Percentiles rank a stretch among this genome's conserved stretches.
Conservation (phyloP, 2,797 vertebrate species). For the Oreonectes daqikongensis region DNA sequence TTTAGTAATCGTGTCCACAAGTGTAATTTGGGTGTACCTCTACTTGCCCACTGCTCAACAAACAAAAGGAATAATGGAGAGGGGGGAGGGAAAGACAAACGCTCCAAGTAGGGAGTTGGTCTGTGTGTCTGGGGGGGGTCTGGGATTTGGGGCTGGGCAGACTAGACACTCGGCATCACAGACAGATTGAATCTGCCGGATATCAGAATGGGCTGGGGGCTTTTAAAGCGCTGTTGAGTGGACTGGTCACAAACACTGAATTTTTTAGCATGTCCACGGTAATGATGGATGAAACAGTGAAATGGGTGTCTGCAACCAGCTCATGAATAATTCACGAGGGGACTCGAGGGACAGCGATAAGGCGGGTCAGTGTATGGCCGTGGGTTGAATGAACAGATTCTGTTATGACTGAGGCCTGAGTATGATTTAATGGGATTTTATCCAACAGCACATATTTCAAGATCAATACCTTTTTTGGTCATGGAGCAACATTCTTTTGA, state of each 20-base stretch:
- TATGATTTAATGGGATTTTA: neutral
- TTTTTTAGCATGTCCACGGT: constrained; percentile 53
- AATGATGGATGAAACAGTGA: constrained; percentile 53
- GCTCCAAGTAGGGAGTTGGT: neutral
- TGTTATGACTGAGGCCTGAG: neutral
- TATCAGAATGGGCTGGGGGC: neutral
- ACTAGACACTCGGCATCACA: constrained; percentile 37
- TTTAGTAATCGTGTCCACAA: constrained; percentile 7
- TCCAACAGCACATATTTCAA: neutral
- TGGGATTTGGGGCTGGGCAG: constrained; percentile 32
- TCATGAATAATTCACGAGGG: constrained; percentile 49
- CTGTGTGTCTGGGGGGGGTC: constrained; percentile 1
- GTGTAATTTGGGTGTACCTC: neutral
- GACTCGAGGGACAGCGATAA: constrained; percentile 15
- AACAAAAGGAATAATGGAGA: constrained; percentile 15
- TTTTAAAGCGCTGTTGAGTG: constrained; percentile 33
- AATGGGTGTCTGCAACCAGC: constrained; percentile 12
- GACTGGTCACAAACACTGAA: constrained; percentile 58
- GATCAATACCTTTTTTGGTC: neutral
- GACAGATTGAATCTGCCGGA: constrained; percentile 7
- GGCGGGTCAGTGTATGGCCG: constrained; percentile 7
- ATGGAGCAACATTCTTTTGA: neutral
- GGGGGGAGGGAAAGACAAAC: constrained; percentile 1
- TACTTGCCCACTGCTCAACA: constrained; percentile 7
- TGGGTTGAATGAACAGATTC: constrained; percentile 10